A percentile compares a stretch with the other conserved stretches of the same genome.
Evolutionary conservation across 2,797 vertebrate genomes (phyloP).

Genomic region (Cheirogaleus major): DNA sequence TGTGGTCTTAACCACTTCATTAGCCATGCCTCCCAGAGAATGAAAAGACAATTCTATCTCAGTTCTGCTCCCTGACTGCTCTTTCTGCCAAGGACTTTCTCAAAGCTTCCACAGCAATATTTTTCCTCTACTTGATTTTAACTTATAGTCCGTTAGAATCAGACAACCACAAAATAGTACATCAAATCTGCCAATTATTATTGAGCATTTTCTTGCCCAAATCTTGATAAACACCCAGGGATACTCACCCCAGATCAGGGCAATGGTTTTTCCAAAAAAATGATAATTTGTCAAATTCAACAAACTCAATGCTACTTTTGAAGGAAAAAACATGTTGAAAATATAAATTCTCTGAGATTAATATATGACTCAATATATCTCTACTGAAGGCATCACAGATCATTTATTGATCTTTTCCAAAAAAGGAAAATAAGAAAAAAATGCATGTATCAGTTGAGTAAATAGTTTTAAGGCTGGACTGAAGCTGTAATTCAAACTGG

Average conservation of each 20-base stretch:
- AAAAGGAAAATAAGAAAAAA: slow-evolving; percentile 19
- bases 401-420: neutral
- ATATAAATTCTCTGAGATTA: neutral
- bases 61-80: too few relatives aligned
- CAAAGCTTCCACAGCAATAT: neutral
- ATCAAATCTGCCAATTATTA: neutral
- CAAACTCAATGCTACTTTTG: neutral
- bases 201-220: neutral
- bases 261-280: neutral
- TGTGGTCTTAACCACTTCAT: neutral
- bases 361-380: slow-evolving; percentile 5
- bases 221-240: neutral
- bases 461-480: neutral
- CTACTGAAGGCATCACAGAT: neutral
- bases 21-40: neutral
- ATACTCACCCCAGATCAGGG: neutral
- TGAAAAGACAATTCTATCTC: neutral
- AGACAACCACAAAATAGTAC: neutral
- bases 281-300: neutral
- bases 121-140: neutral
- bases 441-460: neutral
- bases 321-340: neutral
- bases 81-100: neutral
- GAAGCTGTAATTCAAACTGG: neutral
- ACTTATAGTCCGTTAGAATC: neutral